These are phyloP conservation scores for Scomber scombrus DNA, from an alignment of 2,113 vertebrate genomes.

Conservation along the genomic window DNA sequence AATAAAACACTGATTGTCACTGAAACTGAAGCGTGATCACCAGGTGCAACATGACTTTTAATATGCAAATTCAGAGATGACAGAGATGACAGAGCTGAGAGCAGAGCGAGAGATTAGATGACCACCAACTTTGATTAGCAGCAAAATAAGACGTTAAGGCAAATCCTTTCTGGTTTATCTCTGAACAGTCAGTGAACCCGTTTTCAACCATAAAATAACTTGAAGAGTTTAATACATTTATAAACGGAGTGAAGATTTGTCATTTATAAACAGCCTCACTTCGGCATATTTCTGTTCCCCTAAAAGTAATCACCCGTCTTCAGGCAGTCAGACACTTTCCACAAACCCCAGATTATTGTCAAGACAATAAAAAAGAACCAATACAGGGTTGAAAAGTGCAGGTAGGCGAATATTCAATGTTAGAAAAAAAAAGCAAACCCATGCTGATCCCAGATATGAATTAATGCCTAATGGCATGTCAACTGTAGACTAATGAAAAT, in stretches of 20 bases:
- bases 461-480: neutral
- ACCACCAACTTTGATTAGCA: constrained; percentile 66
- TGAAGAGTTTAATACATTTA: neutral
- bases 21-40: constrained; percentile 19
- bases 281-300: constrained; percentile 14
- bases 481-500: neutral
- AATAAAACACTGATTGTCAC: constrained; percentile 72
- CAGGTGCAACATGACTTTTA: neutral
- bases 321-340: constrained; percentile 6
- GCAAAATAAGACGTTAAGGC: constrained; percentile 75
- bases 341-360: neutral
- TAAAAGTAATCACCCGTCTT: neutral
- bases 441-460: neutral
- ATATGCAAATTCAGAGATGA: constrained; percentile 14
- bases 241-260: no score
- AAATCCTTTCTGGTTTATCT: constrained; percentile 56
- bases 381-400: constrained; percentile 5
- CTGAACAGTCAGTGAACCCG: constrained; percentile 49
- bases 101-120: constrained; percentile 12
- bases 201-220: constrained; percentile 27
- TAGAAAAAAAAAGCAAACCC: neutral
- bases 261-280: neutral
- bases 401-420: neutral
- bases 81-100: constrained; percentile 28
- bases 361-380: constrained; percentile 3